A percentile compares a stretch with the other conserved stretches of the same genome.
Evolutionary conservation across 2,797 vertebrate genomes (phyloP).

Genomic region (Podarcis siculus): DNA sequence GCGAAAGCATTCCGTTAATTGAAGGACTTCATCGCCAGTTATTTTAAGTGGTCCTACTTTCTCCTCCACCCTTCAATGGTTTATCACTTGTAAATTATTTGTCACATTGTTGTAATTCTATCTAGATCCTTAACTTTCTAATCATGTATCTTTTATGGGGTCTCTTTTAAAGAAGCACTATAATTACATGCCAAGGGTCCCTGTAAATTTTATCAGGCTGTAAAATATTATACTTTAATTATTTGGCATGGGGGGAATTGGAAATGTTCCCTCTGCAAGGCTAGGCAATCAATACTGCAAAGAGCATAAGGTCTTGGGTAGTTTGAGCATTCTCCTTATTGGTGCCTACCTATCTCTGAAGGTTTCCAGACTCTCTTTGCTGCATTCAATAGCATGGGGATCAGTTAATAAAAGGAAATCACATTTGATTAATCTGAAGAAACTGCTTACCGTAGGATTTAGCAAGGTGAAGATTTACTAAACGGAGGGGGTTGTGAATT

Average conservation of each 20-base stretch:
- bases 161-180: constrained; percentile 81
- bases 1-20: constrained; percentile 76
- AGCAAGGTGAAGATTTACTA: background rate
- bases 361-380: constrained; percentile 9
- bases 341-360: background rate
- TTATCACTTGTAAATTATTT: constrained; percentile 83
- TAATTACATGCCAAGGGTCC: constrained; percentile 82
- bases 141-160: constrained; percentile 83
- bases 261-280: constrained; percentile 64
- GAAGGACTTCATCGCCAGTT: constrained; percentile 75
- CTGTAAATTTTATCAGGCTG: constrained; percentile 82
- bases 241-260: constrained; percentile 71
- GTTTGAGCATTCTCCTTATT: background rate
- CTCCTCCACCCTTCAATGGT: constrained; percentile 63
- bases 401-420: constrained; percentile 20
- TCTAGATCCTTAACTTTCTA: constrained; percentile 82
- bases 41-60: constrained; percentile 64
- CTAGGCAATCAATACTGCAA: constrained; percentile 65
- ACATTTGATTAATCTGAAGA: constrained; percentile 36
- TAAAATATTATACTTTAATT: constrained; percentile 85
- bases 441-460: constrained; percentile 16
- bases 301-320: constrained; percentile 31
- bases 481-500: background rate
- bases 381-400: background rate
- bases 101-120: constrained; percentile 79